Percentiles rank a stretch among this genome's conserved stretches.
Conservation (phyloP, 2,888 invertebrate species). For the Cosmia trapezina region DNA sequence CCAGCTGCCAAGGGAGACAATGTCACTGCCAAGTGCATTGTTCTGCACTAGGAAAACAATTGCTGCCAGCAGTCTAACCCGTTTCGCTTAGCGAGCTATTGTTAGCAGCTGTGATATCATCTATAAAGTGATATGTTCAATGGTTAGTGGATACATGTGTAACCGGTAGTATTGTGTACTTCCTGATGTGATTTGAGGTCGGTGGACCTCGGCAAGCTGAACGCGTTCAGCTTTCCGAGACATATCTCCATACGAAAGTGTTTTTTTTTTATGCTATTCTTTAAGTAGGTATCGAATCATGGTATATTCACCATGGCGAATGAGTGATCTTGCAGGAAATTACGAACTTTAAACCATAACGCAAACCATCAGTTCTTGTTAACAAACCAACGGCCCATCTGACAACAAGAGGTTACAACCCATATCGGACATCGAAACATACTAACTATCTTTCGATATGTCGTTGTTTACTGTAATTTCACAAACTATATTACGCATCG, state of each 20-base stretch:
- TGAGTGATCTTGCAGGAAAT: neutral
- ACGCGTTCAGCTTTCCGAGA: no score
- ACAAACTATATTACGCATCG: neutral
- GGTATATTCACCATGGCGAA: neutral
- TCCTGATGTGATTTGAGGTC: constrained; percentile 38
- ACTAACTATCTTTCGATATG: neutral
- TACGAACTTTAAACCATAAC: neutral
- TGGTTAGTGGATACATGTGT: constrained; percentile 20
- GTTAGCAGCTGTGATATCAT: constrained; percentile 65
- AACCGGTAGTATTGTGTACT: constrained; percentile 30
- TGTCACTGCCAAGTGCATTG: constrained; percentile 86
- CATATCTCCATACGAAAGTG: no score
- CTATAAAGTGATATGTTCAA: constrained; percentile 43
- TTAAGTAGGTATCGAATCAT: neutral
- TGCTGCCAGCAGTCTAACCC: constrained; percentile 79
- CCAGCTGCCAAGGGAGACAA: constrained; percentile 69
- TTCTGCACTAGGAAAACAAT: constrained; percentile 72
- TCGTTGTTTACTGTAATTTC: neutral
- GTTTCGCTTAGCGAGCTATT: constrained; percentile 75
- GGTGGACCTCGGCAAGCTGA: constrained; percentile 20
- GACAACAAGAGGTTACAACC: neutral
- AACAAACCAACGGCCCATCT: neutral
- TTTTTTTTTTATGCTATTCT: neutral
- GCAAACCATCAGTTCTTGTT: neutral
- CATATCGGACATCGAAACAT: neutral